Evolutionary conservation across 2,888 invertebrate species (phyloP), one percentile per base, ranked within the genome.

Genomic region (Sinohyriopsis cumingii): DNA sequence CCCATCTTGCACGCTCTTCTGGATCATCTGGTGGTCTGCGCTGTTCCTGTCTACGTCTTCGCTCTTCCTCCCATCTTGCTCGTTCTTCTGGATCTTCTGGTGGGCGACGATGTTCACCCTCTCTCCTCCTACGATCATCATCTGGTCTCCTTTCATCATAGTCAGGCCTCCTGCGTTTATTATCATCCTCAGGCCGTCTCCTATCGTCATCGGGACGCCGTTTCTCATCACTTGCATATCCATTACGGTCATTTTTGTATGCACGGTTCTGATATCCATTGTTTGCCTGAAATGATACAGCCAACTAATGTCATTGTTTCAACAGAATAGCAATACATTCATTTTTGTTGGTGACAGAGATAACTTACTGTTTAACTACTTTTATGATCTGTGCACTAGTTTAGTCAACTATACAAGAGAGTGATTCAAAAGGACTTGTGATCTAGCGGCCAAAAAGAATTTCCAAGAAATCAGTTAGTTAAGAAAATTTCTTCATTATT

Each of bases 251-350:
- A 55, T 74, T 68, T 60, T 68, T 77, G 75, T 81, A 81, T 70
- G 76, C 82, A 67, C 79, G 77, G 73, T 82, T 82, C 75, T 81
- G 79, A 71, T 78, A 79, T 56, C 77, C 76, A 12, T 45, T 45
- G 45, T 45, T 45, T 45, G 45, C 45, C 45, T 45, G 45, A 45
- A 45, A 45, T 19, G 24, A 59, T 59, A 59, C 9, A 19, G 6
- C 18, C 59, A 25, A 22, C 25, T 59, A 19, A 20, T 18, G 18
- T 25, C 25, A 59, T 25, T 25, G 24, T 59, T 25, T 59, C 59
- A 25, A 59, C 25, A 25, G 18, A 25, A 25, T 20, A 24, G 20
- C 15, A 45, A 45, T 45, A 4, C 45, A 45, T 45, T 45, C 45
- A 45, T 45, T 45, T 45, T 45, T 45, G 12, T 45, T 2, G 45